Evolutionary conservation across 2,113 vertebrate species (phyloP).

Genomic region (Callocephalon fimbriatum): DNA sequence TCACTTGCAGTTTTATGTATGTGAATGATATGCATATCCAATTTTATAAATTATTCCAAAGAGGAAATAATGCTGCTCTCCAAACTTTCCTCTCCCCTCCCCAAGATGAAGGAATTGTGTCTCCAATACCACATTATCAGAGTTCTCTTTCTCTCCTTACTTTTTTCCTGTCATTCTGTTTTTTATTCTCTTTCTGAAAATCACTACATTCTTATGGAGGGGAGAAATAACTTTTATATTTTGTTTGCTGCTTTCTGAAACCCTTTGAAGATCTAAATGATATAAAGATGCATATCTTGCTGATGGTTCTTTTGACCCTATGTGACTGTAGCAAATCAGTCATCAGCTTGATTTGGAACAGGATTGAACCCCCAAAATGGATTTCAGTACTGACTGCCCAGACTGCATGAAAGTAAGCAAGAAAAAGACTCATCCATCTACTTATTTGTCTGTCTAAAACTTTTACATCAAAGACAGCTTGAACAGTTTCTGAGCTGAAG

Average conservation of each 20-base stretch:
- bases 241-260: constrained; percentile 40
- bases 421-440: neutral
- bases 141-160: neutral
- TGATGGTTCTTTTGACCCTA: neutral
- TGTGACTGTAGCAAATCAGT: neutral
- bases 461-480: neutral
- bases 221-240: neutral
- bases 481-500: neutral
- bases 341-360: neutral
- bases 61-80: neutral
- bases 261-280: neutral
- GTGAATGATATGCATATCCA: neutral
- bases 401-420: neutral
- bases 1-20: neutral
- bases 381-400: neutral
- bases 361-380: neutral
- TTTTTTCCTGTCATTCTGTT: neutral
- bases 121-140: neutral
- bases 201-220: neutral
- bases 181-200: neutral
- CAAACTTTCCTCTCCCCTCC: neutral
- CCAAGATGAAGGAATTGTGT: neutral
- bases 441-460: neutral
- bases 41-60: neutral
- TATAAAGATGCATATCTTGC: neutral